phyloP scores from a whole-genome alignment of 2,797 vertebrate species.

The Clamator glandarius region DNA sequence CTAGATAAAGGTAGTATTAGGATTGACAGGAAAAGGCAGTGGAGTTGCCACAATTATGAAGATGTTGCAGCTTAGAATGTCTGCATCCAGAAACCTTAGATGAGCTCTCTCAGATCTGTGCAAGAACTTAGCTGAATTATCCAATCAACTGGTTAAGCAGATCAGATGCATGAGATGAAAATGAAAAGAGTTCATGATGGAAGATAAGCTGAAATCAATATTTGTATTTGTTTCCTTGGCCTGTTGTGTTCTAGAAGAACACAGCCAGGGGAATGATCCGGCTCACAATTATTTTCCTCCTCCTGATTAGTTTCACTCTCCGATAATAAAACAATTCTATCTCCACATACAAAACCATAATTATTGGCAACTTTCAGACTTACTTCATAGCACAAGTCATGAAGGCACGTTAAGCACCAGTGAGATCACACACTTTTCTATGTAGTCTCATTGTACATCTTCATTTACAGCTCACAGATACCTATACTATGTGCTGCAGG shows the following conservation, averaged over 20 bases:
- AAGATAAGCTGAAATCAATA: neutral
- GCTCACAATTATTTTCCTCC: neutral
- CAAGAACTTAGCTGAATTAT: accelerated
- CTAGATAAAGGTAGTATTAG: neutral
- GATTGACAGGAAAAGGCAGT: neutral
- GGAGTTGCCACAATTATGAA: neutral
- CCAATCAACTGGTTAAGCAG: neutral
- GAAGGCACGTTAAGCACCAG: neutral
- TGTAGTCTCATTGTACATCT: neutral
- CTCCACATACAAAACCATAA: neutral
- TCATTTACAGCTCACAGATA: neutral
- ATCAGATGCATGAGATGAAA: neutral
- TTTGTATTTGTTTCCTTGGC: neutral
- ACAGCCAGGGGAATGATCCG: accelerated
- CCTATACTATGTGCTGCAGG: too few relatives aligned
- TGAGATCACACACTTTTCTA: neutral
- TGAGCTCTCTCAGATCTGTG: accelerated
- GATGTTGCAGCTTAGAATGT: too few relatives aligned
- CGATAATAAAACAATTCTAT: neutral
- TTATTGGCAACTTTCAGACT: neutral
- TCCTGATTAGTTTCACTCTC: neutral
- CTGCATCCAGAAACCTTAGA: neutral
- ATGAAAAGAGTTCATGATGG: neutral
- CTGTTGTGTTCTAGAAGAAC: neutral
- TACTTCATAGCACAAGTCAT: neutral